Evolutionary conservation across 2,113 vertebrate genomes (phyloP).

Genomic region (Pantherophis guttatus): DNA sequence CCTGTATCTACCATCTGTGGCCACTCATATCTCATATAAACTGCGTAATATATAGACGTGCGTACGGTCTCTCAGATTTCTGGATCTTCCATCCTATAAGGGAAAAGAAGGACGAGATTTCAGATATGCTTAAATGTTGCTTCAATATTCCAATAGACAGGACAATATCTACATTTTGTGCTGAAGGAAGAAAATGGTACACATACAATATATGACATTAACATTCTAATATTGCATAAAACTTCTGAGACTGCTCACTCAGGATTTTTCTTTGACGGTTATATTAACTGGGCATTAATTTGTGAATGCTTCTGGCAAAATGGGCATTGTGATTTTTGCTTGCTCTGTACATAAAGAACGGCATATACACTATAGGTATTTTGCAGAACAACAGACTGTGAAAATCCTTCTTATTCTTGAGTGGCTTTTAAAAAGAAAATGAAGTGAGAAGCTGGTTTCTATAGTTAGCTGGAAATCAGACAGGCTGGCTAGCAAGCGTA

Average conservation of each 20-base stretch:
- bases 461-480: neutral
- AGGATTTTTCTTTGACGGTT: neutral
- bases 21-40: neutral
- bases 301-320: neutral
- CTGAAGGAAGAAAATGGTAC: neutral
- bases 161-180: neutral
- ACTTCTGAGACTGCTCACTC: neutral
- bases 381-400: neutral
- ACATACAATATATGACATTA: too few relatives aligned
- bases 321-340: neutral
- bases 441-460: constrained; percentile 10
- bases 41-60: neutral
- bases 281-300: neutral
- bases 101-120: neutral
- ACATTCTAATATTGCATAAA: neutral
- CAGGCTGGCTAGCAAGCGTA: neutral
- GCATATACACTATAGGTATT: neutral
- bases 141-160: neutral
- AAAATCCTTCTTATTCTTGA: neutral
- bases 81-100: neutral
- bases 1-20: neutral
- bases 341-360: neutral
- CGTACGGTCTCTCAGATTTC: neutral
- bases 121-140: neutral
- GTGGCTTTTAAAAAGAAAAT: constrained; percentile 12